Percentiles rank a stretch among this genome's conserved stretches.
Conservation (phyloP, 2,888 invertebrate genomes). For the Philereme transversata region DNA sequence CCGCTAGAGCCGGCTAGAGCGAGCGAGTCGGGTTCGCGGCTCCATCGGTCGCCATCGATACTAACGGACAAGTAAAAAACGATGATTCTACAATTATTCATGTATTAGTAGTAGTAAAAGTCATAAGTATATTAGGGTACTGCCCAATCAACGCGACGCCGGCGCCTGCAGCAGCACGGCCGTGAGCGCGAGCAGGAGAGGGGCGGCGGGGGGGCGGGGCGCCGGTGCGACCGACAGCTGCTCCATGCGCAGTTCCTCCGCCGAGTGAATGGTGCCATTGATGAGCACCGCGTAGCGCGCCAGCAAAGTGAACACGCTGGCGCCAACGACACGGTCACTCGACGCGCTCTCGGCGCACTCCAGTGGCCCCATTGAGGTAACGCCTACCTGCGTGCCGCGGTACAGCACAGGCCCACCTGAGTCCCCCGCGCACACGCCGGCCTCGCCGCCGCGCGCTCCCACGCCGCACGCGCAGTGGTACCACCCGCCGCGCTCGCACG, state of each 20-base stretch:
- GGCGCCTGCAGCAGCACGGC: neutral
- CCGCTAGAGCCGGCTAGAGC: no score
- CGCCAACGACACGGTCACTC: constrained; percentile 38
- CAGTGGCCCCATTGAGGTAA: constrained; percentile 69
- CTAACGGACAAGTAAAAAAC: neutral
- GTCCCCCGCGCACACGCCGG: constrained; percentile 72
- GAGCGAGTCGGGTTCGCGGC: no score
- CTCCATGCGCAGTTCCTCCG: constrained; percentile 56
- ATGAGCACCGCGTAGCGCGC: constrained; percentile 58
- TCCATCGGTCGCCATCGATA: no score
- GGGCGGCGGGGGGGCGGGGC: constrained; percentile 6
- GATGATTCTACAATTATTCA: neutral
- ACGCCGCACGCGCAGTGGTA: constrained; percentile 60
- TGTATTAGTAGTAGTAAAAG: no score
- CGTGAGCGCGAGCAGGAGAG: constrained; percentile 9
- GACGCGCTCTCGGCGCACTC: constrained; percentile 49
- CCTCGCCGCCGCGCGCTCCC: constrained; percentile 15
- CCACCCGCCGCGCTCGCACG: constrained; percentile 61
- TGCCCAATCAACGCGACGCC: neutral
- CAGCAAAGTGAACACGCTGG: constrained; percentile 70
- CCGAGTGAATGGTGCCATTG: constrained; percentile 59
- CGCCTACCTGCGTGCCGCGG: constrained; percentile 56
- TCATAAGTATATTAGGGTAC: neutral
- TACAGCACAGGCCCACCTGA: constrained; percentile 70
- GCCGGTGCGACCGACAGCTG: constrained; percentile 18